A percentile compares a stretch with the other conserved stretches of the same genome.
phyloP scores from a whole-genome alignment of 2,888 invertebrate species.

The Adelognathus sp. region DNA sequence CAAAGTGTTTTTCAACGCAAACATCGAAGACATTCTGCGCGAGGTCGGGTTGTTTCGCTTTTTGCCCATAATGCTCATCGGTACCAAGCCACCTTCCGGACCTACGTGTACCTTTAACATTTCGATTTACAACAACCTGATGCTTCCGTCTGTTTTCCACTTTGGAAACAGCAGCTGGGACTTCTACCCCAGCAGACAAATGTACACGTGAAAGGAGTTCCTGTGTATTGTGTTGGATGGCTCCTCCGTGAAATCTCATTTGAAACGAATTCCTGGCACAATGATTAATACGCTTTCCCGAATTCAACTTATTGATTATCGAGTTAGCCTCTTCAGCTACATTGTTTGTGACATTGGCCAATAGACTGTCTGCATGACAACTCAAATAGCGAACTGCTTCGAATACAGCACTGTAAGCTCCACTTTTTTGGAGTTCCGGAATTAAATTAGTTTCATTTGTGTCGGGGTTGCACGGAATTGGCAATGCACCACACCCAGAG shows the following conservation, averaged over 20 bases:
- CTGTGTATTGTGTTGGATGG: too few relatives aligned
- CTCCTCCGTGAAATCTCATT: too few relatives aligned
- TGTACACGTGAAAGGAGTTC: too few relatives aligned
- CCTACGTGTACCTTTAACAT: too few relatives aligned
- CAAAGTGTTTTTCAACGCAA: not conserved
- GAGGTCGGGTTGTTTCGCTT: not conserved
- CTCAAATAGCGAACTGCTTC: conserved; percentile 39
- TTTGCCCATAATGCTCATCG: too few relatives aligned
- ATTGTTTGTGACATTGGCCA: conserved; percentile 60
- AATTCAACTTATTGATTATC: conserved; percentile 39
- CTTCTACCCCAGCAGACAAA: not conserved
- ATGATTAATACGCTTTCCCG: conserved; percentile 66
- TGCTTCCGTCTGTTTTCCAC: too few relatives aligned
- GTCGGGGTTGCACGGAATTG: not conserved
- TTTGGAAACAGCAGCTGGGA: conserved; percentile 4
- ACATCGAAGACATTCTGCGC: not conserved
- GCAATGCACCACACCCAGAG: too few relatives aligned
- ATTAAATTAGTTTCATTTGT: not conserved
- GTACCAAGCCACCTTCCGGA: not conserved
- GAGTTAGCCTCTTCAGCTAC: conserved; percentile 46
- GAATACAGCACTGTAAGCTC: conserved; percentile 39
- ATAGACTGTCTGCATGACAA: conserved; percentile 53
- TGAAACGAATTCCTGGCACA: conserved; percentile 68
- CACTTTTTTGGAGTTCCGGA: conserved; percentile 22
- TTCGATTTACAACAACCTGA: too few relatives aligned